phyloP scores from a whole-genome alignment of 1,140 invertebrate species.

The Meloidogyne hapla region DNA sequence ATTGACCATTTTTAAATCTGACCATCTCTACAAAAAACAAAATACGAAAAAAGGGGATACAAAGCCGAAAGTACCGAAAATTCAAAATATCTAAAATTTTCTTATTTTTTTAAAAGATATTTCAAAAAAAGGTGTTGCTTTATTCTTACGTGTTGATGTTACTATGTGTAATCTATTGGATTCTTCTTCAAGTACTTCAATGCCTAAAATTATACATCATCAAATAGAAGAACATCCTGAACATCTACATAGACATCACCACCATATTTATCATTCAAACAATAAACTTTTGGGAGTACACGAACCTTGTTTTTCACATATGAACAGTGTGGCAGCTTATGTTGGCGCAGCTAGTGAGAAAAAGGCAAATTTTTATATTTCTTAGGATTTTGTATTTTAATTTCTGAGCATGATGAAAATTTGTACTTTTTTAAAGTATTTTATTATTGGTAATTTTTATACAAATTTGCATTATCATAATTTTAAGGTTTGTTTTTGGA shows the following conservation, averaged over 20 bases:
- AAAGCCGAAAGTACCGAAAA: no score
- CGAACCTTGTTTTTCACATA: constrained; percentile 20
- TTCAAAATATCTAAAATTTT: no score
- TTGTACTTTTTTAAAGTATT: not conserved
- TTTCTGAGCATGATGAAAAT: not conserved
- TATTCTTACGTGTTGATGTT: constrained; percentile 25
- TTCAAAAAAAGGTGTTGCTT: constrained; percentile 14
- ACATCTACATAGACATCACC: not conserved
- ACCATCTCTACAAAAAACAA: no score
- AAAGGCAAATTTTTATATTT: constrained; percentile 13
- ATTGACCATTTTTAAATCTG: no score
- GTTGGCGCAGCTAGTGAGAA: constrained; percentile 25
- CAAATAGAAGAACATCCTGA: no score
- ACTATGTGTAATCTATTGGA: constrained; percentile 26
- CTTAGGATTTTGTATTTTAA: not conserved
- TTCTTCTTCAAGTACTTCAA: not conserved
- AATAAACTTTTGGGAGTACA: constrained; percentile 13
- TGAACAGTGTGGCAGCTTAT: constrained; percentile 24
- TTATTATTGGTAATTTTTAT: constrained; percentile 2
- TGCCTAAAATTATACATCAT: not conserved
- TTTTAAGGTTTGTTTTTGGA: no score
- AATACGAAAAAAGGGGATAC: no score
- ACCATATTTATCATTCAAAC: not conserved
- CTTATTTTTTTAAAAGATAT: no score
- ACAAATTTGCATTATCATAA: not conserved